Evolutionary conservation across 2,888 invertebrate genomes (phyloP), one percentile per base, ranked within the genome.

Genomic region (Lucinisca nassula): DNA sequence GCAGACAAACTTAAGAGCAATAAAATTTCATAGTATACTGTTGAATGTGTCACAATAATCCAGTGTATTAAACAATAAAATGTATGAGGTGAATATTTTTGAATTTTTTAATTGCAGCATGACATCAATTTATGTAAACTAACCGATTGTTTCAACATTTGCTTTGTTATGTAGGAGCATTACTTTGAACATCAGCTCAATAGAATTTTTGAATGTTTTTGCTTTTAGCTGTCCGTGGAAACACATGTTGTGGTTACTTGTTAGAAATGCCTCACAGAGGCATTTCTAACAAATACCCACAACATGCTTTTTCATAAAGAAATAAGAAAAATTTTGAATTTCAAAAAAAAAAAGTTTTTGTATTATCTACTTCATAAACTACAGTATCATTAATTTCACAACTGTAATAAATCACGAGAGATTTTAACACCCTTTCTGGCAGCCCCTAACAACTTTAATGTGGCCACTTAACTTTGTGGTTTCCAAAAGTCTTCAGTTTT

Each of bases 391-490:
- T 58, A 58, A 58, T 58, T 24, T 27, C 24, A 12, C 8, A 4
- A 14, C 1, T 58, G 58, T 27, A 58, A 58, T 58, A 27, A 24
- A 58, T 58, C 58, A 58, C 27, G 27, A 12, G 3, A 14, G 6
- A 24, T 24, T 58, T 24, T 58, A 58, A 58, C 58, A 58, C 58
- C 58, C 58, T 58, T 27, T n/a, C 4, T 27, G 58, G 58, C 58
- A 58, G 8, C 58, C 58, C 2, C n/a, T 27, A 58, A 10, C 14
- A 27, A 35, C 67, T 67, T 67, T 67, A 67, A 67, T 67, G 30
- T 67, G 67, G 24, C 67, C 35, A 35, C 67, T 67, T 45, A 10
- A 67, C 24, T 67, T 67, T 67, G 67, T 67, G 67, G 67, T 67
- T 35, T 67, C 35, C 32, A 6, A 35, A 35, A 35, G 67, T 67